Base-by-base conservation (phyloP, 2,797 vertebrate genomes). In the Clamator glandarius region DNA sequence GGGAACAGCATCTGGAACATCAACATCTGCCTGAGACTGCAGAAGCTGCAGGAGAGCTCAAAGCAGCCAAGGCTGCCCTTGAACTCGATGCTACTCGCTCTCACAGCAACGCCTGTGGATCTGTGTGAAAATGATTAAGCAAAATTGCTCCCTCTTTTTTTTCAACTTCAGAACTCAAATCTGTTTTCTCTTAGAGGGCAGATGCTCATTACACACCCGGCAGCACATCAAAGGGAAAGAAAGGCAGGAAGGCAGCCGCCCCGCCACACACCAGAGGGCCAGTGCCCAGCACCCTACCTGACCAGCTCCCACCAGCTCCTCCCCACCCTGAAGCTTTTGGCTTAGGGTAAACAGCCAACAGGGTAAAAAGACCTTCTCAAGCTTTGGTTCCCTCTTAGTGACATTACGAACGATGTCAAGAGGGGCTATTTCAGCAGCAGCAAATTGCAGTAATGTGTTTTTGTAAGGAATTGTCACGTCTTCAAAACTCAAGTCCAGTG, bases 161-260 rank as follows among this genome's bases (percentile, higher is more conserved):
- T 84, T 77, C 83, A 81, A 89, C 93, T 94, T 94, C 70, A 62
- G 63, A 90, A 90, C 74, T 90, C 82, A 79, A 96, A 94, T 91
- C 93, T 96, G 96, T 88, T 97, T 97, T 89, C 94, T 78, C 96
- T 97, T 95, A 96, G 91, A 93, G 68, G 91, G 92, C 85, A 94
- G 96, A 95, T 90, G 92, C 87, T 89, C 92, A 33, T 92, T 92
- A 94, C 89, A 73, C 31, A 92, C 75, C 57, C 55, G 3, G 13
- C 73, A 92, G 84, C 58, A 96, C 94, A 96, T 95, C 96, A 96
- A 97, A 97, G 92, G 81, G 73, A 90, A 88, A 95, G 82, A 72
- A 24, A 81, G 69, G 85, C 76, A 55, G 69, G 86, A 50, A 84
- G 75, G 92, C 86, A 83, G 80, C 52, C 2, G 5, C 42, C 67